A percentile compares a stretch with the other conserved stretches of the same genome.
Evolutionary conservation across 2,113 vertebrate species (phyloP).

Genomic region (Acrocephalus kingi): DNA sequence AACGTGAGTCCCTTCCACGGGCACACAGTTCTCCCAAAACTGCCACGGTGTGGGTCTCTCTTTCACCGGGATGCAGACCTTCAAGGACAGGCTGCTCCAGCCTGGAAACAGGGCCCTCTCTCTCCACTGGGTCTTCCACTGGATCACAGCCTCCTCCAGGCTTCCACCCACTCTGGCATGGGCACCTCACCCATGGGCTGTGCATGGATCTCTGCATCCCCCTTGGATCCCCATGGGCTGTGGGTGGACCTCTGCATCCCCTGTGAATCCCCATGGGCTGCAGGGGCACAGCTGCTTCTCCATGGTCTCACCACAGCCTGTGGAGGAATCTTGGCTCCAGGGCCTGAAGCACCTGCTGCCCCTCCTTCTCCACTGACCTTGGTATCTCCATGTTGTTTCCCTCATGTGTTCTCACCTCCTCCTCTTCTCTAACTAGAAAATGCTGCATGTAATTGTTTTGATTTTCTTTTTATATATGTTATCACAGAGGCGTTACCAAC

Average conservation of each 20-base stretch:
- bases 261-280: neutral
- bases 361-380: neutral
- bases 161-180: accelerated
- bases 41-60: accelerated
- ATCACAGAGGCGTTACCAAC: neutral
- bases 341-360: accelerated
- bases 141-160: neutral
- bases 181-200: neutral
- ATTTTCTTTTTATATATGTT: neutral
- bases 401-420: neutral
- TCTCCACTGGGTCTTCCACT: accelerated
- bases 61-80: accelerated
- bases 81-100: neutral
- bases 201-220: neutral
- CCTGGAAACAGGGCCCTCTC: neutral
- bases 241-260: neutral
- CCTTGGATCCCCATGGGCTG: accelerated
- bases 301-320: accelerated
- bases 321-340: neutral
- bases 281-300: neutral
- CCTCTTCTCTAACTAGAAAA: neutral
- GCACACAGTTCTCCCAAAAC: too few relatives aligned
- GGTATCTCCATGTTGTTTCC: too few relatives aligned
- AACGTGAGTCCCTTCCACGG: accelerated
- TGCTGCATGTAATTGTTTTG: neutral